Base-by-base conservation (phyloP, 2,113 vertebrate species). In the Pelusios castaneus region DNA sequence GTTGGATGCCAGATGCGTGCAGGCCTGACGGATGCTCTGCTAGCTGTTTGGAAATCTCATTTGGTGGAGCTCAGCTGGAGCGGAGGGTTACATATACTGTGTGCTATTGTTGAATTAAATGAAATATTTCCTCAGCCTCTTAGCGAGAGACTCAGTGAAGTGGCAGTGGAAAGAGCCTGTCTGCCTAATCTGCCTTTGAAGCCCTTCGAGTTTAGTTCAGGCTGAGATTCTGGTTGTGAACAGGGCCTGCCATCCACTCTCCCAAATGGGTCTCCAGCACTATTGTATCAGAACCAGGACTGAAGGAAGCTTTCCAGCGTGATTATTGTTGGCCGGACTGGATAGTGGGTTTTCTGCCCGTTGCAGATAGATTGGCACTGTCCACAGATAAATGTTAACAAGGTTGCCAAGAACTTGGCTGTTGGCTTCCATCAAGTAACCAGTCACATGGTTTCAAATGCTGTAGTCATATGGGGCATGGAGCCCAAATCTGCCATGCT, bases 11-110 rank as follows among this genome's bases (percentile, higher is more conserved):
- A 81, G 78, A 67, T 81, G 78, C 60, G 80, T 75, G 34, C 21
- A 34, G n/a, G 77, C 60, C 63, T 85, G 54, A n/a, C 43, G 79
- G 83, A 83, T 73, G 89, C 83, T 85, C 60, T 14, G 14, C 43
- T 49, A 49, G 52, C 22, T 31, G 52, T 55, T 56, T 75, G 77
- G 83, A 85, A 90, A 91, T 91, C 80, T 60, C 77, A 85, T 91
- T 91, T 85, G 60, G 67, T 58, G 83, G 78, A 85, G 89, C 76
- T 75, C 77, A 81, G 83, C 88, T 79, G 88, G 88, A 84, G 55
- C 9, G 29, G 75, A 82, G 56, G 58, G 25, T 51, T 54, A 49
- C 89, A n/a, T 90, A 24, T 12, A 47, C 45, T 31, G 51, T 56
- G 52, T 21, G 51, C 49, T 75, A 85, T 75, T 43, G 77, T 85